phyloP scores from a whole-genome alignment of 2,888 invertebrate genomes.

The Spilosoma lubricipeda region DNA sequence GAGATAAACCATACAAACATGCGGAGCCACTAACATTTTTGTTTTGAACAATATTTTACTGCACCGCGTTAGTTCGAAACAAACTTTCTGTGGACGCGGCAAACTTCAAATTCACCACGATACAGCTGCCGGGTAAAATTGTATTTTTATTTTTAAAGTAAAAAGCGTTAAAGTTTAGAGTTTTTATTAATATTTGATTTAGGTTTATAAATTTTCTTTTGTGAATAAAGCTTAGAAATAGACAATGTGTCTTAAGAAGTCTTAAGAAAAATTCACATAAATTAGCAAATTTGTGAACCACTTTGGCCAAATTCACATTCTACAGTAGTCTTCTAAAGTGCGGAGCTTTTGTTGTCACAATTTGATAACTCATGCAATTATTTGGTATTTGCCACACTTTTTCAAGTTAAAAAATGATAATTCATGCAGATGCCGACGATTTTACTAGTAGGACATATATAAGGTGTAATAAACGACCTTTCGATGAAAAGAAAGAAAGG shows the following conservation, averaged over 20 bases:
- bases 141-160: constrained; percentile 64
- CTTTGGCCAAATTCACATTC: no score
- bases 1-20: constrained; percentile 49
- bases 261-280: no score
- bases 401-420: no score
- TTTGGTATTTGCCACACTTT: no score
- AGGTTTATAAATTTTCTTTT: not conserved
- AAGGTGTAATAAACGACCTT: not conserved
- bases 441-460: no score
- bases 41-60: constrained; percentile 64
- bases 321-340: no score
- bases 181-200: constrained; percentile 36
- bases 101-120: constrained; percentile 69
- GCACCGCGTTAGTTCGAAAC: constrained; percentile 71
- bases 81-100: constrained; percentile 66
- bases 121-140: constrained; percentile 65
- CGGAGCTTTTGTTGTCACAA: no score
- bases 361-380: no score
- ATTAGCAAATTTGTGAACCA: no score
- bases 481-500: not conserved
- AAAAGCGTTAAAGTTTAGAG: constrained; percentile 56
- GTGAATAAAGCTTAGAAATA: no score
- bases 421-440: no score
- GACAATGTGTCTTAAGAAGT: no score
- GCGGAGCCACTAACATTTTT: constrained; percentile 57